Conservation (phyloP, 2,888 invertebrate species). For the Cheilosia vernalis region DNA sequence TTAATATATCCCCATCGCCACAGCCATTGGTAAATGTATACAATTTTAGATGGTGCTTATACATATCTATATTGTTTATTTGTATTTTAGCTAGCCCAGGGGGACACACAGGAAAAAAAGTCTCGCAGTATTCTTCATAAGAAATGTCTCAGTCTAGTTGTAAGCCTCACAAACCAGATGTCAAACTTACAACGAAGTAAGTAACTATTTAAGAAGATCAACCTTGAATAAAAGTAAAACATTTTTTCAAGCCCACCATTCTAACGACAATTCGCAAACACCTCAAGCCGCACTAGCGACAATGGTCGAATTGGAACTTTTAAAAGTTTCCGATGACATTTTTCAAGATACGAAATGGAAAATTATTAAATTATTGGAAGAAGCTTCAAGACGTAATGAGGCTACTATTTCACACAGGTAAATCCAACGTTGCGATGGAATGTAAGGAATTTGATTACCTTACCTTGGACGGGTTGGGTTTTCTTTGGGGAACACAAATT, state of each 20-base stretch:
- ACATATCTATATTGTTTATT: not conserved
- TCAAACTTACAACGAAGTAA: not conserved
- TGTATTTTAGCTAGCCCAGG: not conserved
- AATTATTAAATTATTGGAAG: slow-evolving; percentile 27
- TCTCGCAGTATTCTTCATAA: slow-evolving; percentile 21
- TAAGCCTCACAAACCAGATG: slow-evolving; percentile 12
- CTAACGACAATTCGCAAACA: not conserved
- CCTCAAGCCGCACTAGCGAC: slow-evolving; percentile 13
- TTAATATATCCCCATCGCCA: not conserved
- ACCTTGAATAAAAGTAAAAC: not conserved
- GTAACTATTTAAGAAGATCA: not conserved
- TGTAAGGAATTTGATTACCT: no score
- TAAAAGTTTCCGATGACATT: slow-evolving; percentile 19
- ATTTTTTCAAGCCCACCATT: not conserved
- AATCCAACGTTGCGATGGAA: no score
- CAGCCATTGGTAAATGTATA: not conserved
- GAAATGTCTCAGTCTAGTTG: slow-evolving; percentile 28
- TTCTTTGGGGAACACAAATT: no score
- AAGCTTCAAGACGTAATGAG: slow-evolving; percentile 1
- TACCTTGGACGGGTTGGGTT: no score
- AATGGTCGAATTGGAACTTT: slow-evolving; percentile 41
- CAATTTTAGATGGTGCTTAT: not conserved
- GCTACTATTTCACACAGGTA: not conserved
- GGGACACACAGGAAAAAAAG: not conserved
- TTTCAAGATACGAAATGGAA: slow-evolving; percentile 40